Evolutionary conservation across 2,797 vertebrate species (phyloP).

Genomic region (Brotogeris chrysoptera): DNA sequence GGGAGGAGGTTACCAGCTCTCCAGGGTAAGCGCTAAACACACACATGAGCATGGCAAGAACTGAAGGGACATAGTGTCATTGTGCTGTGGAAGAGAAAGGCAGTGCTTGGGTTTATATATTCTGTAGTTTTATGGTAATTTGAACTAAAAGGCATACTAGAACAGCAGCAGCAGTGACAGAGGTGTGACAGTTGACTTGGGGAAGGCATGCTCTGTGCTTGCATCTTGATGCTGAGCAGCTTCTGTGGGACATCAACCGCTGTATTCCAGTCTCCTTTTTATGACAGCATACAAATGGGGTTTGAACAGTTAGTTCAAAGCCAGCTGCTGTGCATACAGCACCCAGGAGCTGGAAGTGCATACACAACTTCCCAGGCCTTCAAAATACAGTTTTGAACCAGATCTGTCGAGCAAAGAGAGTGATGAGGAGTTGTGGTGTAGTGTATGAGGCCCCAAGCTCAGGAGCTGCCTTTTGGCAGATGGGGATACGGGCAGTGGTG

Average conservation of each 20-base stretch:
- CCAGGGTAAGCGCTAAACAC: neutral
- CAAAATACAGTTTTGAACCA: neutral
- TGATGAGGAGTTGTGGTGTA: neutral
- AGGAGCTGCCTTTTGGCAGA: neutral
- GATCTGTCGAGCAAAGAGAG: neutral
- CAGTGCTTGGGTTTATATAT: neutral
- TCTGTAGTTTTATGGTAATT: rapidly evolving
- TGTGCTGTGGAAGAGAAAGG: neutral
- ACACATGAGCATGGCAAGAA: neutral
- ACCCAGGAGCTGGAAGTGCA: neutral
- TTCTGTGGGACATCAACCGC: neutral
- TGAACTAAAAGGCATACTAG: neutral
- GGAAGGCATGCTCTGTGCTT: neutral
- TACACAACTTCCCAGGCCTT: neutral
- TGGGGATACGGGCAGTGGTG: neutral
- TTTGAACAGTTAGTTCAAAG: neutral
- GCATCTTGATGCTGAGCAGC: neutral
- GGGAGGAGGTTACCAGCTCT: neutral
- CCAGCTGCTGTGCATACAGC: neutral
- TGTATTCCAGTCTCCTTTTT: neutral
- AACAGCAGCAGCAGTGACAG: neutral
- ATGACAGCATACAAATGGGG: neutral
- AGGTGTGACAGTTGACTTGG: neutral
- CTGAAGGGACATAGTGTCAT: rapidly evolving
- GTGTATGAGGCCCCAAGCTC: neutral